Conservation (phyloP, 2,888 invertebrate genomes). For the Nipponacmea schrenckii region DNA sequence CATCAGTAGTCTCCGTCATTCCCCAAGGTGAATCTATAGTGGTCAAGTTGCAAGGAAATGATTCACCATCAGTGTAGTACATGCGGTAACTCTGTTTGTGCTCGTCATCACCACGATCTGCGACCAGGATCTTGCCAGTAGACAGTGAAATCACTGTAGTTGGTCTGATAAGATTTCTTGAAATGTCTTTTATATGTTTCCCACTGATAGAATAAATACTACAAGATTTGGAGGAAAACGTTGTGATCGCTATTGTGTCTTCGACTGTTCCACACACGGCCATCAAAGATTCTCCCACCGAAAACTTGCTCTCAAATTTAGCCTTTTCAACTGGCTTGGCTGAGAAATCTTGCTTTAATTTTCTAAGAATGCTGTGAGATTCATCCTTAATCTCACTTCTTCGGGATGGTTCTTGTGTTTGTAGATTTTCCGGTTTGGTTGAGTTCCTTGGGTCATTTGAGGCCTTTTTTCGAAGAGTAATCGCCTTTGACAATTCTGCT, state of each 20-base stretch:
- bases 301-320: background rate
- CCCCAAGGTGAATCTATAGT: conserved; percentile 38
- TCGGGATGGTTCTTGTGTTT: too few relatives aligned
- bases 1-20: conserved; percentile 28
- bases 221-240: background rate
- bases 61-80: conserved; percentile 31
- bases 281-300: conserved; percentile 1
- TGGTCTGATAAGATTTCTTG: background rate
- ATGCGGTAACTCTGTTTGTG: conserved; percentile 33
- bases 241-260: conserved; percentile 7
- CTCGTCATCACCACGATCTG: conserved; percentile 14
- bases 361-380: too few relatives aligned
- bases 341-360: too few relatives aligned
- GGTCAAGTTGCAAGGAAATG: conserved; percentile 19
- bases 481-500: background rate
- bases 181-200: background rate
- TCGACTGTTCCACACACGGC: conserved; percentile 1
- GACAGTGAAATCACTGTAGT: background rate
- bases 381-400: too few relatives aligned
- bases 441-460: too few relatives aligned
- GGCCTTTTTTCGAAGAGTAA: too few relatives aligned
- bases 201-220: background rate
- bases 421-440: too few relatives aligned
- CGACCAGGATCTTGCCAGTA: conserved; percentile 20
- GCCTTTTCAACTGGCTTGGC: background rate